Base-by-base conservation (phyloP, 2,888 invertebrate species). In the Polymixis lichenea region DNA sequence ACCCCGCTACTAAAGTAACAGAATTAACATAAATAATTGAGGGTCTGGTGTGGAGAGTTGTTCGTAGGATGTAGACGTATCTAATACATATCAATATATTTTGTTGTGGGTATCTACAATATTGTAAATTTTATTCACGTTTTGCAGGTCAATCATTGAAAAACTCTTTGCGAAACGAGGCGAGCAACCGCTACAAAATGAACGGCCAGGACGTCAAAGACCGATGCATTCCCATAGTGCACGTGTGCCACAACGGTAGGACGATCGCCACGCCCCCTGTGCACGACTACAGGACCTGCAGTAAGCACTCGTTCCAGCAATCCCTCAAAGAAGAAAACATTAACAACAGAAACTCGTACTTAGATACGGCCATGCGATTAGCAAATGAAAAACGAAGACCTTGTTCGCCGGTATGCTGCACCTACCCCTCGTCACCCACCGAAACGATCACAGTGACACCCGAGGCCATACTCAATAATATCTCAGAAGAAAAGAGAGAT, bases 401-500 rank as follows among this genome's bases (percentile, higher is more conserved):
- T 19, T 67, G 72, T 64, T 83, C 86, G 0, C 74, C 84, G n/a
- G 70, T 53, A 11, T 78, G 83, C 70, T 83, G 83, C 61, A 83
- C 80, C 62, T 84, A 49, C n/a, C 79, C 80, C 0, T 72, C 71
- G 9, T 69, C 87, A 11, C 87, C 87, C 25, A 80, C 82, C 9
- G 85, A 69, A 17, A 76, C 69, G 0, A 71, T 86, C 28, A 56
- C 72, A n/a, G 68, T 83, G 0, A 85, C 78, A 15, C 75, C 87
- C 22, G 80, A 84, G n/a, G 68, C 75, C 38, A 53, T 77, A 65
- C 38, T 67, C 43, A 82, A 43, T 56, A 77, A 93, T 83, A 95
- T 95, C 80, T 87, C 95, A 65, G 93, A 92, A 79, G 95, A 95
- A 28, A 96, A 95, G 62, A 89, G 87, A 56, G 92, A 92, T 13